phyloP scores from a whole-genome alignment of 1,140 invertebrate species.

The Nylanderia fulva region DNA sequence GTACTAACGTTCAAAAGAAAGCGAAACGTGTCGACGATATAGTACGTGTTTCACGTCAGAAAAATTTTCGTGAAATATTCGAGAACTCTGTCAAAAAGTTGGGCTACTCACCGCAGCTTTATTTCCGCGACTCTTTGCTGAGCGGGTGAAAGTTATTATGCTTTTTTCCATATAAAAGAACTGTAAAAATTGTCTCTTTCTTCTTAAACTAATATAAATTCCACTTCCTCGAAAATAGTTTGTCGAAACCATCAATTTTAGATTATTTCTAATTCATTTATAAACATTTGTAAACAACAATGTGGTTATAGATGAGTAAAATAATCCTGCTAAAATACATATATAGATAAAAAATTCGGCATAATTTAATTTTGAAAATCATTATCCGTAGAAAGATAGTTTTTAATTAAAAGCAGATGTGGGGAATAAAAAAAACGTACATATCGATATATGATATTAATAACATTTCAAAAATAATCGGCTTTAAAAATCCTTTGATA shows the following conservation, averaged over 20 bases:
- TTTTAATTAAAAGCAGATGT: background rate
- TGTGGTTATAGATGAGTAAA: background rate
- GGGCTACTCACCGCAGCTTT: constrained; percentile 27
- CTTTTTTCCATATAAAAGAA: constrained; percentile 29
- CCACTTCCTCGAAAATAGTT: constrained; percentile 13
- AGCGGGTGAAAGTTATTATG: constrained; percentile 8
- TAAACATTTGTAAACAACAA: background rate
- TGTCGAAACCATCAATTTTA: background rate
- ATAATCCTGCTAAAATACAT: background rate
- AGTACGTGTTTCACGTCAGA: constrained; percentile 1
- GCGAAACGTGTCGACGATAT: background rate
- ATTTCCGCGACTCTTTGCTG: constrained; percentile 21
- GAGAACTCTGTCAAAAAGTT: constrained; percentile 29
- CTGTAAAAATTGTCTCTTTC: background rate
- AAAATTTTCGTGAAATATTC: constrained; percentile 18
- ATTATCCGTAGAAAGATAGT: background rate
- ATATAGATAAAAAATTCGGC: background rate
- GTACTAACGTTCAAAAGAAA: constrained; percentile 17
- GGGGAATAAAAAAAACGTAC: background rate
- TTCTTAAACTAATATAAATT: background rate
- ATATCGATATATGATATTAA: background rate
- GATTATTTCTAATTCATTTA: background rate
- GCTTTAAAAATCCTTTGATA: constrained; percentile 4
- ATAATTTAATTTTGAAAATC: background rate
- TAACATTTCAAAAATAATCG: constrained; percentile 12